Percentiles rank a stretch among this genome's conserved stretches.
Conservation (phyloP, 2,888 invertebrate genomes). For the Pristionchus entomophagus region DNA sequence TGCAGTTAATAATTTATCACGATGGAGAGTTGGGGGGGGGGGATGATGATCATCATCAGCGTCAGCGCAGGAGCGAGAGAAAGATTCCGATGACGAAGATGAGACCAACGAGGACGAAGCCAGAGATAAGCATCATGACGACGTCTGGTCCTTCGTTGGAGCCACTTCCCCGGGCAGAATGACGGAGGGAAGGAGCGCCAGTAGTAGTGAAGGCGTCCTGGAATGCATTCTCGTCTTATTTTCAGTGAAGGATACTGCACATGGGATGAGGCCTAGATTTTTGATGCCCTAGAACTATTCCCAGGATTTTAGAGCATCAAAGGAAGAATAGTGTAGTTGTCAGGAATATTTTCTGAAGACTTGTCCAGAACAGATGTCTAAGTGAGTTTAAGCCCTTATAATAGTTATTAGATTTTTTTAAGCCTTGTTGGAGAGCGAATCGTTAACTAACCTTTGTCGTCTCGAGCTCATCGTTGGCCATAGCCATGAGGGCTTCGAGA, state of each 20-base stretch:
- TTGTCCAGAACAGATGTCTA: not conserved
- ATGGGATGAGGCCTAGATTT: too few species aligned
- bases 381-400: too few species aligned
- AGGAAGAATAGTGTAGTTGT: too few species aligned
- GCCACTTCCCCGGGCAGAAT: not conserved
- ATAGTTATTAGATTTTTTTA: too few species aligned
- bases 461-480: not conserved
- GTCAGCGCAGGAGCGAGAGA: not conserved
- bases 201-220: conserved; percentile 13
- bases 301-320: too few species aligned
- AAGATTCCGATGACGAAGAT: conserved; percentile 22
- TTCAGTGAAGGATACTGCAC: too few species aligned
- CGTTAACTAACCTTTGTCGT: not conserved
- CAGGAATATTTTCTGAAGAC: not conserved
- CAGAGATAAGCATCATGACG: conserved; percentile 6
- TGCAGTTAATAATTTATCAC: not conserved
- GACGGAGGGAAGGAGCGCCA: not conserved
- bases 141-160: conserved; percentile 19
- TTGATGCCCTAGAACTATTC: too few species aligned
- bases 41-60: not conserved
- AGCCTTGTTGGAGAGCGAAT: too few species aligned
- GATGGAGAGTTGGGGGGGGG: not conserved
- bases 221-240: not conserved
- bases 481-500: not conserved
- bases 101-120: conserved; percentile 12